Conservation (phyloP, 2,888 invertebrate species). For the Eupithecia exiguata region DNA sequence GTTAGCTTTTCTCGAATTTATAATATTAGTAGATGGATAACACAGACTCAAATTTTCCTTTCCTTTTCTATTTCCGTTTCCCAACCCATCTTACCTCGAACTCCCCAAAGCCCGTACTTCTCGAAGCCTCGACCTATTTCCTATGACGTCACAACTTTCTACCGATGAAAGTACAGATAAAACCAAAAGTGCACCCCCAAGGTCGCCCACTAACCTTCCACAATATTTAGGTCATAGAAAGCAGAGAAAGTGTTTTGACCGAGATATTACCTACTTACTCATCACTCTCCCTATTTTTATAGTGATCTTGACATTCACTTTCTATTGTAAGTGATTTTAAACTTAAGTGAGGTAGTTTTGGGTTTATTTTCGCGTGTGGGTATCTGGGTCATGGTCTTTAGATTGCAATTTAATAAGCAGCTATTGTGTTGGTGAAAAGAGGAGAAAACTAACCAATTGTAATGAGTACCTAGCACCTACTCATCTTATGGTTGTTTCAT, state of each 20-base stretch:
- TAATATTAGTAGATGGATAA: no score
- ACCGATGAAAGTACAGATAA: slow-evolving; percentile 77
- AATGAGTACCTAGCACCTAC: no score
- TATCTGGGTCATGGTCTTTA: neutral
- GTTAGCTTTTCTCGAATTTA: no score
- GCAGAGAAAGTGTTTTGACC: slow-evolving; percentile 77
- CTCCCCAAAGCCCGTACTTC: neutral
- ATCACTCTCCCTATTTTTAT: slow-evolving; percentile 69
- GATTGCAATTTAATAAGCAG: neutral
- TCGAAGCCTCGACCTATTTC: neutral
- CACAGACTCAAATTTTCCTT: no score
- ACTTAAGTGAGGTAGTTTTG: neutral
- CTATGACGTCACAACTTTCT: slow-evolving; percentile 69
- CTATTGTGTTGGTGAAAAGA: neutral
- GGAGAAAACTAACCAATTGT: neutral
- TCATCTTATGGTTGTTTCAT: no score
- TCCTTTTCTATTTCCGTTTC: neutral
- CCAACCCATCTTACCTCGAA: neutral
- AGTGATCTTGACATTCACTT: slow-evolving; percentile 67
- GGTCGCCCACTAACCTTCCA: slow-evolving; percentile 73
- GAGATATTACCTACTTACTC: slow-evolving; percentile 64
- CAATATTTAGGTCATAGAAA: slow-evolving; percentile 77
- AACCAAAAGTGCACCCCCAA: slow-evolving; percentile 76
- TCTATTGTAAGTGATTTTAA: slow-evolving; percentile 22
- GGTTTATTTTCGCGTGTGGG: neutral